phyloP scores from a whole-genome alignment of 2,797 vertebrate species.

The Neopelma chrysocephalum region DNA sequence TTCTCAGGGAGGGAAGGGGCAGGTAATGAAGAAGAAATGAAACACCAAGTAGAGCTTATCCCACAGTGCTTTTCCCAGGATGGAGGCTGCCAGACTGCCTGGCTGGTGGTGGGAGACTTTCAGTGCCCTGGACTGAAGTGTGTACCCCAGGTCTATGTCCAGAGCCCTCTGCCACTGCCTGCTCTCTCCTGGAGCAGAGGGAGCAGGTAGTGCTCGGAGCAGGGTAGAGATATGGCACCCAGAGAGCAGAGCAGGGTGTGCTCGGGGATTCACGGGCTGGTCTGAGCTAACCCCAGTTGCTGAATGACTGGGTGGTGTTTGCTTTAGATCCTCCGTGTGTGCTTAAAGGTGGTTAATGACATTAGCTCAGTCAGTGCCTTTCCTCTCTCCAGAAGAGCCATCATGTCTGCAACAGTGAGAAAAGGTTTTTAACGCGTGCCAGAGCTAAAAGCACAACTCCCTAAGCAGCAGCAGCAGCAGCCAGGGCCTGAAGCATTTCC shows the following conservation, averaged over 20 bases:
- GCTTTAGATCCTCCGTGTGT: not conserved
- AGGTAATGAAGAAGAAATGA: not conserved
- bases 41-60: not conserved
- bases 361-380: slow-evolving; percentile 11
- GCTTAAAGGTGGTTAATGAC: not conserved
- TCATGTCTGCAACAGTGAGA: not conserved
- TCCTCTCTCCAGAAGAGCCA: slow-evolving; percentile 7
- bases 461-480: not conserved
- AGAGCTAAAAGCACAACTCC: not conserved
- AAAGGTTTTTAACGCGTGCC: not conserved
- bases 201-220: not conserved
- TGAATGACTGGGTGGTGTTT: not conserved
- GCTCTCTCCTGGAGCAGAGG: not conserved
- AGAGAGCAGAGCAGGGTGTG: not conserved
- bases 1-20: not conserved
- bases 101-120: rapidly evolving
- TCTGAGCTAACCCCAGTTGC: not conserved
- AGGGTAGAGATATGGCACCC: rapidly evolving
- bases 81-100: not conserved
- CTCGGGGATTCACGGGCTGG: rapidly evolving
- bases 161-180: not conserved
- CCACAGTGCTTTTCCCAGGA: not conserved
- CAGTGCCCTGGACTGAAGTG: not conserved
- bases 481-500: not conserved
- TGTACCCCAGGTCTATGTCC: not conserved